phyloP scores from a whole-genome alignment of 1,140 invertebrate genomes.

The Eubasilissa regina region DNA sequence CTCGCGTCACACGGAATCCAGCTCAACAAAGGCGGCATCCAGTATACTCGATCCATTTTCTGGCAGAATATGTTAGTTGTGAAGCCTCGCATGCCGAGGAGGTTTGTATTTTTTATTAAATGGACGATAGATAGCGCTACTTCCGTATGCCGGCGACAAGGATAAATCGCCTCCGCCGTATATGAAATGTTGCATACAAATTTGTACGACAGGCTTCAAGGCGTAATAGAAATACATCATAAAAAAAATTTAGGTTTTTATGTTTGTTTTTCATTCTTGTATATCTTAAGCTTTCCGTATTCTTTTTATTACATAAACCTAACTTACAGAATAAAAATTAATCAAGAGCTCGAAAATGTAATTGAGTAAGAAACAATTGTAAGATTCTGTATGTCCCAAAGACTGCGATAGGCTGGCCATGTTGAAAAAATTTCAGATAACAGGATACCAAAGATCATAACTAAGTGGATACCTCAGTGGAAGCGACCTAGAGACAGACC shows the following conservation, averaged over 20 bases:
- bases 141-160: constrained; percentile 27
- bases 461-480: too few species aligned
- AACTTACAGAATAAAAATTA: too few species aligned
- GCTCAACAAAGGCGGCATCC: not conserved
- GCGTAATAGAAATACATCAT: constrained; percentile 9
- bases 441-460: too few species aligned
- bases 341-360: too few species aligned
- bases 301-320: too few species aligned
- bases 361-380: too few species aligned
- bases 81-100: not conserved
- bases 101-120: constrained; percentile 22
- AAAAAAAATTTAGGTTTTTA: too few species aligned
- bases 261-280: not conserved
- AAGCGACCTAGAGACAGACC: too few species aligned
- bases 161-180: constrained; percentile 26
- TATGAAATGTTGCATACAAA: constrained; percentile 40
- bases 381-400: too few species aligned
- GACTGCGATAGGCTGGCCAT: too few species aligned
- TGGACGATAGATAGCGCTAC: constrained; percentile 18
- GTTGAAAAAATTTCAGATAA: too few species aligned
- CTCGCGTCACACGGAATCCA: not conserved
- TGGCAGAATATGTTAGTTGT: not conserved
- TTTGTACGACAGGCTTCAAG: constrained; percentile 20
- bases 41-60: not conserved
- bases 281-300: too few species aligned